These are phyloP conservation scores for Oenanthe oenanthe DNA, from an alignment of 2,113 vertebrate species.

Conservation along the genomic window DNA sequence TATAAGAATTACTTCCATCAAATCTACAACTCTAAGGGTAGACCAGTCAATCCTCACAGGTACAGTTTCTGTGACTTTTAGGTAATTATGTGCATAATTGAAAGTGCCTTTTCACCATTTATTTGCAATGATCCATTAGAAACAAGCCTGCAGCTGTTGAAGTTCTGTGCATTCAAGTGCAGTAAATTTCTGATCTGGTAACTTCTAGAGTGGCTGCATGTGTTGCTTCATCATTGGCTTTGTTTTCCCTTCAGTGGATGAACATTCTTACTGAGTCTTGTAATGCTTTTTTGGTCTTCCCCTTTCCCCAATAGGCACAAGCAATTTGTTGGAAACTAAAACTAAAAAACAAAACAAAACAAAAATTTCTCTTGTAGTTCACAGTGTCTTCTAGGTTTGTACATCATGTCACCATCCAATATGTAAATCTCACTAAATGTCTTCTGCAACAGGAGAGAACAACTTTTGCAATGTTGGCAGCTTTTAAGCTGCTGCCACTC, in stretches of 20 bases:
- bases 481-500: background rate
- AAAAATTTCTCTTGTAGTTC: background rate
- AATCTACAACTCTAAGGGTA: constrained; percentile 95
- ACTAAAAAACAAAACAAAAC: background rate
- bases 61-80: constrained; percentile 56
- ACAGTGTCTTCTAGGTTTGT: background rate
- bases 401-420: background rate
- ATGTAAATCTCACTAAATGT: background rate
- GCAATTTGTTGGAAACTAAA: background rate
- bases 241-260: background rate
- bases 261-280: background rate
- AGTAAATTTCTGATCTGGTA: background rate
- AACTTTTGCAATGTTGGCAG: background rate
- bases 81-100: background rate
- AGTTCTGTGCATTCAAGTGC: background rate
- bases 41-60: constrained; percentile 99
- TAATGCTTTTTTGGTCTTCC: background rate
- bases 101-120: background rate
- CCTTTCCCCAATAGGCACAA: background rate
- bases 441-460: background rate
- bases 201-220: background rate
- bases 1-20: constrained; percentile 96
- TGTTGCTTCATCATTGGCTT: background rate
- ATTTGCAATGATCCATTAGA: background rate
- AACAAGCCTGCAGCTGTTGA: background rate